A percentile compares a stretch with the other conserved stretches of the same genome.
phyloP scores from a whole-genome alignment of 2,113 vertebrate genomes.

The Orycteropus afer region DNA sequence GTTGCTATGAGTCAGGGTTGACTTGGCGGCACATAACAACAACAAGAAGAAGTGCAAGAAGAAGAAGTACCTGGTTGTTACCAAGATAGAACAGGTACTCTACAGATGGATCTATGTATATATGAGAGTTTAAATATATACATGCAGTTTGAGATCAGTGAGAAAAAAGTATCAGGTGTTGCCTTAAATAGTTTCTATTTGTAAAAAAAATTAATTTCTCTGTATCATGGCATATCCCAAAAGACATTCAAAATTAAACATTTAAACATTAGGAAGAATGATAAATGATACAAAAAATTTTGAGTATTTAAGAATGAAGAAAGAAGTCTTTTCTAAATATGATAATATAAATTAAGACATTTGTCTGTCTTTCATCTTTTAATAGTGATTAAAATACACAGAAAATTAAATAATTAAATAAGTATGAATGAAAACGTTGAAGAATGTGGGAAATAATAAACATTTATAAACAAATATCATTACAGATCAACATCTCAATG shows the following conservation, averaged over 20 bases:
- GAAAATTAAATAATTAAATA: background rate
- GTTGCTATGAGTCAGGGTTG: too few relatives aligned
- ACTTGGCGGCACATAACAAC: too few relatives aligned
- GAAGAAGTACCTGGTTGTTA: too few relatives aligned
- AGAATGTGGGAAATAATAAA: background rate
- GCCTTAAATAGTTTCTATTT: background rate
- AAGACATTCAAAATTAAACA: background rate
- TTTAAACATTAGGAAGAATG: background rate
- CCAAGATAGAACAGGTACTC: background rate
- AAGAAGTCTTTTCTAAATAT: background rate
- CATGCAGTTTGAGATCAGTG: background rate
- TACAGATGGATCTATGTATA: background rate
- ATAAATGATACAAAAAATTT: background rate
- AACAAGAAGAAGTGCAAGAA: too few relatives aligned
- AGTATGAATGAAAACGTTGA: background rate
- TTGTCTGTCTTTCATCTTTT: background rate
- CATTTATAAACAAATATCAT: background rate
- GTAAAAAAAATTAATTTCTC: background rate
- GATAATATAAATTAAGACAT: background rate
- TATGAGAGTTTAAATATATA: background rate
- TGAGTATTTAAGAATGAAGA: background rate
- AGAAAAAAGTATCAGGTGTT: background rate
- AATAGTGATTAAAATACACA: background rate
- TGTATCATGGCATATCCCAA: background rate
- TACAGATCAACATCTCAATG: background rate